These are phyloP conservation scores for Platanista minor DNA, from an alignment of 2,113 vertebrate species.

Conservation along the genomic window DNA sequence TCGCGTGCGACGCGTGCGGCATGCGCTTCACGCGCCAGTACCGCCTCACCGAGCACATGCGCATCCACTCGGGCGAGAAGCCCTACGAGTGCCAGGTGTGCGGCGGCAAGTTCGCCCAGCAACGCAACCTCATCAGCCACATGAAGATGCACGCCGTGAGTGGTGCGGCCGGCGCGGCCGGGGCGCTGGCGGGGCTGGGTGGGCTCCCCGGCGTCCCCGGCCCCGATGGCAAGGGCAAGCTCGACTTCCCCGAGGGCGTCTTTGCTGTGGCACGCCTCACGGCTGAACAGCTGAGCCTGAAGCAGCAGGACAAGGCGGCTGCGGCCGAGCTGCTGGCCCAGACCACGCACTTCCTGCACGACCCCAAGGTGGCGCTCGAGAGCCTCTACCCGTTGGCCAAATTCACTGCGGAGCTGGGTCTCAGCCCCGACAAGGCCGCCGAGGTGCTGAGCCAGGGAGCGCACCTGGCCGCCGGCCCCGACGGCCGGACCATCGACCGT, in stretches of 20 bases:
- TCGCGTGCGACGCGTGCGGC: constrained; percentile 96
- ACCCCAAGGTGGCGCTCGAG: constrained; percentile 92
- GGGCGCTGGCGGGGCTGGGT: constrained; percentile 79
- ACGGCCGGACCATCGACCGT: constrained; percentile 90
- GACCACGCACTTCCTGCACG: constrained; percentile 93
- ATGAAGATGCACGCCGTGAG: constrained; percentile 98
- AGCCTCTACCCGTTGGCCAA: constrained; percentile 95
- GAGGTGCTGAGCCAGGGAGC: constrained; percentile 88
- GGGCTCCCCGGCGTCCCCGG: constrained; percentile 92
- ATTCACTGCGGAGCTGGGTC: constrained; percentile 92
- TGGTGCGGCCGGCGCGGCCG: constrained; percentile 77
- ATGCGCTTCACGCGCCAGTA: constrained; percentile 99
- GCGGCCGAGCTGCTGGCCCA: constrained; percentile 92
- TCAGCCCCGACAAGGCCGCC: constrained; percentile 92
- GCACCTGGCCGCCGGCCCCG: constrained; percentile 83
- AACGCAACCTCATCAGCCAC: constrained; percentile 99
- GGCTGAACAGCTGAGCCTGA: constrained; percentile 92
- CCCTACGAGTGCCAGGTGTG: constrained; percentile 99
- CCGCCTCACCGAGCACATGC: constrained; percentile 99
- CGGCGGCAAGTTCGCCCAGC: constrained; percentile 98
- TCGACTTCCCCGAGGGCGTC: constrained; percentile 94
- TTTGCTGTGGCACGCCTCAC: constrained; percentile 95
- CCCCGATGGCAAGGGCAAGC: constrained; percentile 91
- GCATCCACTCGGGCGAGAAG: constrained; percentile 99
- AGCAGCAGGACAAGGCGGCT: constrained; percentile 93